Evolutionary conservation across 2,888 invertebrate genomes (phyloP).

Genomic region (Hesperia comma): DNA sequence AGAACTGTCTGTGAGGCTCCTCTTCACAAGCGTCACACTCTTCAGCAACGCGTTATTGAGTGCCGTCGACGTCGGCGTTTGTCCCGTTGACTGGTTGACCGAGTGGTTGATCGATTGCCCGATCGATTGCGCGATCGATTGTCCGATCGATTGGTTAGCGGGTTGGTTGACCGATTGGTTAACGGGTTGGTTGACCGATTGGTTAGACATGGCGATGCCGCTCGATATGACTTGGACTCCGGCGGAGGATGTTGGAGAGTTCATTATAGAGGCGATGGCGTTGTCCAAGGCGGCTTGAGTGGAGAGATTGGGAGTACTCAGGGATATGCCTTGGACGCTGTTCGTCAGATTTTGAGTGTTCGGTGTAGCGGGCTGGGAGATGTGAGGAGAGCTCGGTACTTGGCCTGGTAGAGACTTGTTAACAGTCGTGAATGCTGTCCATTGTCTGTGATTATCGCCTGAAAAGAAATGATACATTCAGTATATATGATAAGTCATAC

Average conservation of each 20-base stretch:
- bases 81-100: slow-evolving; percentile 42
- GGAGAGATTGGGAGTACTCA: slow-evolving; percentile 61
- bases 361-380: slow-evolving; percentile 51
- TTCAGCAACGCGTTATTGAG: slow-evolving; percentile 65
- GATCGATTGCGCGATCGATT: background rate
- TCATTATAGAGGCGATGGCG: slow-evolving; percentile 75
- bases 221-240: slow-evolving; percentile 74
- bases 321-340: slow-evolving; percentile 75
- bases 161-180: slow-evolving; percentile 2
- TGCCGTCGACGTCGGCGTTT: slow-evolving; percentile 53
- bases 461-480: slow-evolving; percentile 34
- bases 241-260: slow-evolving; percentile 63
- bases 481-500: too few relatives aligned
- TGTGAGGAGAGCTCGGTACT: slow-evolving; percentile 62
- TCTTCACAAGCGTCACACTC: slow-evolving; percentile 75
- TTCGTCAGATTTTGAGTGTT: slow-evolving; percentile 68
- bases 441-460: slow-evolving; percentile 74
- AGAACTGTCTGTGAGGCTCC: slow-evolving; percentile 66
- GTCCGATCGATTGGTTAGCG: slow-evolving; percentile 8
- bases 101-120: background rate
- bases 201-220: slow-evolving; percentile 55
- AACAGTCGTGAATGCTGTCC: slow-evolving; percentile 67
- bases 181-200: slow-evolving; percentile 22
- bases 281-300: slow-evolving; percentile 72
- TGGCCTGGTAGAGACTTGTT: slow-evolving; percentile 59